Base-by-base conservation (phyloP, 2,888 invertebrate species). In the Silvanus unidentatus region DNA sequence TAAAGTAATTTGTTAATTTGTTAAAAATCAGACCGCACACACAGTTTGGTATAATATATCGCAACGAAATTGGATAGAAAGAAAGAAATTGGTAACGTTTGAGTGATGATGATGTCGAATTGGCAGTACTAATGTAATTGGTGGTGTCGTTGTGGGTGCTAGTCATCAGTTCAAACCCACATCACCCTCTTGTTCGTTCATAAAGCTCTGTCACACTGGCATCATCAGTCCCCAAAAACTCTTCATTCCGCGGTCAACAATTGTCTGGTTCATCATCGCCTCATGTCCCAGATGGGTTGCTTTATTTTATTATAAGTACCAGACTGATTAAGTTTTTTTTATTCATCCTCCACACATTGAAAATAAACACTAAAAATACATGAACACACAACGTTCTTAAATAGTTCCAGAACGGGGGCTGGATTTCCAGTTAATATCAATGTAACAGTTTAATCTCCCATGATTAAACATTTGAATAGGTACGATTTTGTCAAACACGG, bases 81-180 rank as follows among this genome's bases (percentile, higher is more conserved):
- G 50, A 52, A 50, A 51, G 50, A 50, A 55, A 58, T 52, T 60
- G 59, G 54, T 54, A 56, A 45, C 51, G 35, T 58, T 54, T 57
- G 58, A 58, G 55, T 50, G 58, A 60, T 60, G 58, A 60, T 60
- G 58, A 60, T 60, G 59, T 59, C 54, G 58, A 60, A 59, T 58
- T 58, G 54, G 54, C 48, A 48, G 50, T 14, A 54, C 59, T 59
- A 60, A 60, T 60, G 59, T 60, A 60, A 60, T 60, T 60, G 60
- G 51, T 55, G 55, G 57, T 60, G 60, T 58, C 52, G 56, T 52
- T 54, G 53, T 54, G 56, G 53, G 56, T 54, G 50, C 49, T 49
- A 47, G 32, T 49, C 42, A 41, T 41, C 45, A 10, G 42, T 48
- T 45, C 28, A 44, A 29, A 43, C 39, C 43, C 43, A 16, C 28